These are phyloP conservation scores for Myanophis thanlyinensis DNA, from an alignment of 2,113 vertebrate genomes.

Conservation along the genomic window DNA sequence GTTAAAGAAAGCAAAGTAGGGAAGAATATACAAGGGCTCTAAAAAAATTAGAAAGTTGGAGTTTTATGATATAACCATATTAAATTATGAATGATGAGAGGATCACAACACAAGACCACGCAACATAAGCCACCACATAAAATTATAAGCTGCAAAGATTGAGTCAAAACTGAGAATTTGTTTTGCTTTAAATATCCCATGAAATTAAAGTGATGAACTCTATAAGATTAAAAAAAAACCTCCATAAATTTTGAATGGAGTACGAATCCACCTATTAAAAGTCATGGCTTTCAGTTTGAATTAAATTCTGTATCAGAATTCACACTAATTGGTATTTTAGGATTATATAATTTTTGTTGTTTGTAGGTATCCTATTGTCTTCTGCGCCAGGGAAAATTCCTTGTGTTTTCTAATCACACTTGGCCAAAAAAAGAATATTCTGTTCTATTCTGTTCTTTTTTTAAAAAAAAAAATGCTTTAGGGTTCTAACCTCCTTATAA, in stretches of 20 bases:
- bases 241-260: background rate
- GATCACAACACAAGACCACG: background rate
- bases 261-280: background rate
- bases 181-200: background rate
- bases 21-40: background rate
- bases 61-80: background rate
- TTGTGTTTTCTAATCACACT: background rate
- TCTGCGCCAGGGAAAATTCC: background rate
- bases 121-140: background rate
- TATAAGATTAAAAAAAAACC: background rate
- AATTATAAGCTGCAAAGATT: background rate
- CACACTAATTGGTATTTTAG: background rate
- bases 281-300: background rate
- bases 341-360: background rate
- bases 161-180: background rate
- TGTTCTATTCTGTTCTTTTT: background rate
- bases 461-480: background rate
- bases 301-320: background rate
- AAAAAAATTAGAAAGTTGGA: background rate
- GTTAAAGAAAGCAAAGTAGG: background rate
- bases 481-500: slow-evolving; percentile 16
- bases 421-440: background rate
- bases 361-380: background rate
- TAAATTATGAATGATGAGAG: background rate
- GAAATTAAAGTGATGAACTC: background rate